phyloP scores from a whole-genome alignment of 2,113 vertebrate genomes.

The Balaenoptera acutorostrata region DNA sequence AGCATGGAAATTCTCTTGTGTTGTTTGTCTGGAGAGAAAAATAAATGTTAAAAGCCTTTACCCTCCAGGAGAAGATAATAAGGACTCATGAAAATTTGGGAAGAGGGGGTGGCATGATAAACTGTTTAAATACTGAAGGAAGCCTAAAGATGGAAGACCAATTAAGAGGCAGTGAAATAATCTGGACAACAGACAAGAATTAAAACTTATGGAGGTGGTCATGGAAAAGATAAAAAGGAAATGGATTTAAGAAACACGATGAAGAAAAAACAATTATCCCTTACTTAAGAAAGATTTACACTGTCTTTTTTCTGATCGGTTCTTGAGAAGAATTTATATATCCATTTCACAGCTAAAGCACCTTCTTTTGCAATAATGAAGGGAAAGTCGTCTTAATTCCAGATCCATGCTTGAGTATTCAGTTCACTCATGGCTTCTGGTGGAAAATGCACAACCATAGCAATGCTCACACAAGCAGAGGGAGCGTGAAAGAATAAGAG shows the following conservation, averaged over 20 bases:
- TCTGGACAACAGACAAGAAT: not conserved
- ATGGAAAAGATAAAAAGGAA: not conserved
- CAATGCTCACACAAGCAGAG: not conserved
- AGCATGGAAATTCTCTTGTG: not conserved
- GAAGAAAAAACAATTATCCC: not conserved
- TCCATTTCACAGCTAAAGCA: not conserved
- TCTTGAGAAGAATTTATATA: not conserved
- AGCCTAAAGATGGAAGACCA: not conserved
- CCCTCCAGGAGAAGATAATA: not conserved
- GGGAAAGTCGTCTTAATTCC: not conserved
- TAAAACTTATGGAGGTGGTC: not conserved
- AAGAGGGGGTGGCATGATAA: not conserved
- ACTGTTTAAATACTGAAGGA: not conserved
- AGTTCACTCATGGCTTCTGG: not conserved
- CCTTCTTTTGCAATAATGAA: not conserved
- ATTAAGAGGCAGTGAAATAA: not conserved
- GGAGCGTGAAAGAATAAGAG: not conserved
- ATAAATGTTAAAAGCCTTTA: not conserved
- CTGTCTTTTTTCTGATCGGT: not conserved
- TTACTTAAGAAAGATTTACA: not conserved
- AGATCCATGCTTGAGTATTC: not conserved
- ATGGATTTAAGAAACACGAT: not conserved
- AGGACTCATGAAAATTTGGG: not conserved
- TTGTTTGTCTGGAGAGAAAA: not conserved
- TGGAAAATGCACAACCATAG: not conserved